These are phyloP conservation scores for Lepus townsendii DNA, from an alignment of 2,797 vertebrate genomes.

Conservation along the genomic window DNA sequence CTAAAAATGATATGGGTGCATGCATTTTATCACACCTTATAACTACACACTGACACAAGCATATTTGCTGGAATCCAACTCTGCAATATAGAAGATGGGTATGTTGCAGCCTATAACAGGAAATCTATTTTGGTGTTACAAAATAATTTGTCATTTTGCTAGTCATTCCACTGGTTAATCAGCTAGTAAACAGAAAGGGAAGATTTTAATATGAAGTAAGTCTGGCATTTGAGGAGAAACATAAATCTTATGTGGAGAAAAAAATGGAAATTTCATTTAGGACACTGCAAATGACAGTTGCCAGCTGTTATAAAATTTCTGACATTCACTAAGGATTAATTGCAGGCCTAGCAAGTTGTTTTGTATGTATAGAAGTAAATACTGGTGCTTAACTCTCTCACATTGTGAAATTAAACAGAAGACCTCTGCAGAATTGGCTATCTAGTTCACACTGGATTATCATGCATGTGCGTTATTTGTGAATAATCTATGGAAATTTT, in stretches of 20 bases:
- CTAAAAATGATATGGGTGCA: background rate
- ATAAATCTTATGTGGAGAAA: slow-evolving; percentile 3
- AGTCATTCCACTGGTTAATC: slow-evolving; percentile 35
- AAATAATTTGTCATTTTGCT: slow-evolving; percentile 29
- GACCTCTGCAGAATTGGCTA: background rate
- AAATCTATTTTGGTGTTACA: background rate
- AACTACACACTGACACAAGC: background rate
- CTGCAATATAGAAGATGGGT: background rate
- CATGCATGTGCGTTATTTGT: background rate
- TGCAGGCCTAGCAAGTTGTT: background rate
- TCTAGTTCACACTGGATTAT: background rate
- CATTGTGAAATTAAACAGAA: background rate
- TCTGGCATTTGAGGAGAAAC: slow-evolving; percentile 52
- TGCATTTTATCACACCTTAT: background rate
- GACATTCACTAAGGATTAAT: slow-evolving; percentile 20
- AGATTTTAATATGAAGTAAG: slow-evolving; percentile 60
- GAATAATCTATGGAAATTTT: slow-evolving; percentile 38
- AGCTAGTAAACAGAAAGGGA: background rate
- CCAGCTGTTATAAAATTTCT: slow-evolving; percentile 63
- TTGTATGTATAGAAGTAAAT: background rate
- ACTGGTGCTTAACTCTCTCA: background rate
- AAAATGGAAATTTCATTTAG: slow-evolving; percentile 28
- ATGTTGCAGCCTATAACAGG: background rate
- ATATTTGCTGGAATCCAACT: background rate
- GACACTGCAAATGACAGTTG: slow-evolving; percentile 30